Percentiles rank a stretch among this genome's conserved stretches.
phyloP scores from a whole-genome alignment of 2,113 vertebrate genomes.

The Daubentonia madagascariensis region DNA sequence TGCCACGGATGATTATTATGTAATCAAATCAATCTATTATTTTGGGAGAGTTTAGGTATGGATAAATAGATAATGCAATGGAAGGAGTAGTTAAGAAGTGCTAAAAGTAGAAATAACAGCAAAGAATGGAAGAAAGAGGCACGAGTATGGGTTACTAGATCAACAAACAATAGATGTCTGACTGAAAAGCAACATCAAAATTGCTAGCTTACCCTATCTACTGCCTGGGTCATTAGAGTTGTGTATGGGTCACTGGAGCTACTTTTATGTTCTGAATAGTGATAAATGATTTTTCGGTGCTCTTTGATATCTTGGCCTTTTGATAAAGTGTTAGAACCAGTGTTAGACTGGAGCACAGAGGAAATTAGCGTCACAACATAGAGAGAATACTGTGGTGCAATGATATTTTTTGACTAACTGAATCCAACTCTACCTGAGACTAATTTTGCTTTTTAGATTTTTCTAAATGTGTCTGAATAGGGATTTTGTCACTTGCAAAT shows the following conservation, averaged over 20 bases:
- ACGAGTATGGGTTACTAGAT: background rate
- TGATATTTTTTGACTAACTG: background rate
- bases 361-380: background rate
- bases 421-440: background rate
- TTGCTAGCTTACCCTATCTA: background rate
- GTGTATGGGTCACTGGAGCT: background rate
- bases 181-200: background rate
- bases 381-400: background rate
- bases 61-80: background rate
- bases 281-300: conserved; percentile 27
- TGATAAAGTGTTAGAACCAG: background rate
- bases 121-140: background rate
- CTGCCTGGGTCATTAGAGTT: background rate
- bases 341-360: background rate
- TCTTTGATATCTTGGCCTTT: conserved; percentile 24
- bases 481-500: background rate
- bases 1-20: background rate
- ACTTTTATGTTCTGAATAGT: background rate
- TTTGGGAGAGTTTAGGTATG: background rate
- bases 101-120: background rate
- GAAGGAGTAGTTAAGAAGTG: background rate
- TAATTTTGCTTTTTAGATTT: background rate
- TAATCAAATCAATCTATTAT: background rate
- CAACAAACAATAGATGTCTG: background rate
- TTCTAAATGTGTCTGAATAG: background rate